Percentiles rank a stretch among this genome's conserved stretches.
Evolutionary conservation across 2,888 invertebrate genomes (phyloP).

Genomic region (Phaedon cochleariae): DNA sequence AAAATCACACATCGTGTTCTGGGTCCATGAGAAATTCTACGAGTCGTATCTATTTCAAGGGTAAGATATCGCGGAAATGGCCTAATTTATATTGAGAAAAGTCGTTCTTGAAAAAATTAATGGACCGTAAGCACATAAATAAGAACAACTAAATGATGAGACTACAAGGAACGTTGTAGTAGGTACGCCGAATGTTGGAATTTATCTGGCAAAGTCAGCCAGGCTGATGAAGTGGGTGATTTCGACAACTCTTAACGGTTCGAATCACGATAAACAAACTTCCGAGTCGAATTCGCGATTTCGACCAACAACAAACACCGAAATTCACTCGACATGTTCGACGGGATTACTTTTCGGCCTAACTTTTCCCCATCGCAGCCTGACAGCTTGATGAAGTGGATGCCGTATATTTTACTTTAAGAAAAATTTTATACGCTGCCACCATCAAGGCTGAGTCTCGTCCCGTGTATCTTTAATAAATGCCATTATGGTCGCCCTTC

Average conservation of each 20-base stretch:
- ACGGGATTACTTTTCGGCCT: slow-evolving; percentile 48
- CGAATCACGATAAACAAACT: neutral
- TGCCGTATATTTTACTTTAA: slow-evolving; percentile 57
- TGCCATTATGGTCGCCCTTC: slow-evolving; percentile 43
- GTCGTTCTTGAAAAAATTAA: too few relatives aligned
- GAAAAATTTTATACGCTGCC: slow-evolving; percentile 52
- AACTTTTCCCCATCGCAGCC: slow-evolving; percentile 42
- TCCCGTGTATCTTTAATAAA: slow-evolving; percentile 48
- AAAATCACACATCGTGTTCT: too few relatives aligned
- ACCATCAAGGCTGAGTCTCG: slow-evolving; percentile 45
- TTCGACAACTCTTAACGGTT: neutral
- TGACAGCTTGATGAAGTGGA: slow-evolving; percentile 59
- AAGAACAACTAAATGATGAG: too few relatives aligned
- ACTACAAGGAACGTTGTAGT: too few relatives aligned
- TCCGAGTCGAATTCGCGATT: neutral
- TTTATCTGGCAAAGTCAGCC: neutral
- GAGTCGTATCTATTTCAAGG: too few relatives aligned
- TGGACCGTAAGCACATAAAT: too few relatives aligned
- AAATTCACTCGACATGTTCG: slow-evolving; percentile 16
- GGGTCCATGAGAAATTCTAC: too few relatives aligned
- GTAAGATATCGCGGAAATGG: too few relatives aligned
- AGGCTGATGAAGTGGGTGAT: neutral
- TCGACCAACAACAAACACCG: neutral
- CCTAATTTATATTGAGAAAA: too few relatives aligned
- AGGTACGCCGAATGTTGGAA: neutral